Evolutionary conservation across 2,113 vertebrate genomes (phyloP).

Genomic region (Ceyx melanurus): DNA sequence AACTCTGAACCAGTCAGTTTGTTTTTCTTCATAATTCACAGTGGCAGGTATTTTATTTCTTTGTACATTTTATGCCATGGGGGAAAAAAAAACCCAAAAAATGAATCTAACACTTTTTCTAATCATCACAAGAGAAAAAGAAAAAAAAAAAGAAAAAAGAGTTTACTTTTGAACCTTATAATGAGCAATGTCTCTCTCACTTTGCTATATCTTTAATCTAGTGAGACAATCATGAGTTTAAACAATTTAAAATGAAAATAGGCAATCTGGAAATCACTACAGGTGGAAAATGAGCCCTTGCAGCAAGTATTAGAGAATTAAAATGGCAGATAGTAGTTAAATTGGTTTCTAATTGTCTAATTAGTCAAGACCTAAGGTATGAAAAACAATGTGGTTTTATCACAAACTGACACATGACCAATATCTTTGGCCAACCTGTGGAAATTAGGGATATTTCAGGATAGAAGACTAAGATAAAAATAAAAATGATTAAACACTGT

Average conservation of each 20-base stretch:
- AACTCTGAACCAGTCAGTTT: not conserved
- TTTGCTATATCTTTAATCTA: not conserved
- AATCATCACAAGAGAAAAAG: not conserved
- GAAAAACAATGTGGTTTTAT: not conserved
- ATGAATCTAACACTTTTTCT: not conserved
- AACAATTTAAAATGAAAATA: conserved; percentile 7
- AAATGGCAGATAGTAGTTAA: not conserved
- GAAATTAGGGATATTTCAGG: not conserved
- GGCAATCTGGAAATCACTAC: not conserved
- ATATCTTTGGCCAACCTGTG: not conserved
- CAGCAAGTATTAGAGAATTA: not conserved
- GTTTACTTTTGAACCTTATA: not conserved
- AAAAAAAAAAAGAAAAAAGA: not conserved
- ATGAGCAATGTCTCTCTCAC: not conserved
- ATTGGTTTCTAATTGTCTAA: not conserved
- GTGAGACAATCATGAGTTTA: not conserved
- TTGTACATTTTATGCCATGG: not conserved
- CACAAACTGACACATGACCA: not conserved
- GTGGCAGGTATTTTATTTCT: not conserved
- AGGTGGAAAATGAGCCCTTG: not conserved
- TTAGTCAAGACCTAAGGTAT: not conserved
- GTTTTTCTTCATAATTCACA: not conserved
- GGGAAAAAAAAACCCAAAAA: not conserved
- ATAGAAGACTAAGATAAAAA: not conserved
- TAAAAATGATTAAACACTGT: not conserved